Base-by-base conservation (phyloP, 2,797 vertebrate species). In the Ctenosaura bakeri region DNA sequence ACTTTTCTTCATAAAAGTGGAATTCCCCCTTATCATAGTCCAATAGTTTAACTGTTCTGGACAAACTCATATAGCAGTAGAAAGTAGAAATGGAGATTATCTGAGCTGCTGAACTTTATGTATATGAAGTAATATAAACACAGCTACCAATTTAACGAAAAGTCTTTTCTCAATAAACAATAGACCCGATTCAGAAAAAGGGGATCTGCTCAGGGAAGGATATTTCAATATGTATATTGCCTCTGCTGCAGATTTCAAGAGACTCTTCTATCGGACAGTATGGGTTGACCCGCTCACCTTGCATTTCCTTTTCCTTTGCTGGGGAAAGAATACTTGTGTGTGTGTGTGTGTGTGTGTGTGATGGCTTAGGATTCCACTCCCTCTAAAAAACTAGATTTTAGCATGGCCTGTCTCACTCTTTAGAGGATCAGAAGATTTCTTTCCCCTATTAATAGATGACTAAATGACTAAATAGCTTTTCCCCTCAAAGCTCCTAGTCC, bases 1-100 rank as follows among this genome's bases (percentile, higher is more conserved):
- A 96, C 96, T 97, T 97, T 97, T 96, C 94, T 96, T 93, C 90
- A 95, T 95, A 96, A 97, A 97, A 96, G 95, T 96, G 96, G 96
- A 97, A 97, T 97, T 97, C 96, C 90, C 94, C 94, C 96, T 98
- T 97, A 97, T 97, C 96, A 96, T 90, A 95, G 93, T 95, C 94
- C 96, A 96, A 93, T 86, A 95, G 94, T 95, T 97, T 96, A 96
- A 97, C 95, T 97, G 96, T 93, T 97, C 97, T 98, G 97, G 96
- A 97, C 94, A 97, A 97, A 97, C 96, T 98, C 97, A 98, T 89
- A 94, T 64, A 96, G 94, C 92, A 96, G 95, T 94, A 92, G 95
- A 94, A 96, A 96, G 96, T 88, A 94, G 95, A 96, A 96, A 92
- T 79, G 74, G 96, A 97, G 94, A 96, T 96, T 96, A 97, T 14